Base-by-base conservation (phyloP, 2,113 vertebrate genomes). In the Osmerus mordax region DNA sequence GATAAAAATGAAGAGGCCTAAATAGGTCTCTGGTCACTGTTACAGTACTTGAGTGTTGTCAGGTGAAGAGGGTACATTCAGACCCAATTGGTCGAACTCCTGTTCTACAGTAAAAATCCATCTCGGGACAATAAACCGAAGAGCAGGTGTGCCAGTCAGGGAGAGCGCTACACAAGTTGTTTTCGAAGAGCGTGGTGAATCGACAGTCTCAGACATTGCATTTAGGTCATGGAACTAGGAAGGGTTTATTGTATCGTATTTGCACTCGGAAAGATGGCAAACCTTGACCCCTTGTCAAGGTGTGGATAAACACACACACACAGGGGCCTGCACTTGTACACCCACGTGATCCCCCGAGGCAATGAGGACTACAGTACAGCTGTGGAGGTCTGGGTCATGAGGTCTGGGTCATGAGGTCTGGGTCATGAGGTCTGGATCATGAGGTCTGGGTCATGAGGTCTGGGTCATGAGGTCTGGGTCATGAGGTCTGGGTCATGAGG, bases 141-240 rank as follows among this genome's bases (percentile, higher is more conserved):
- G 70, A 61, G 78, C 71, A 71, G 75, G 71, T 58, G 68, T 83
- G 82, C 83, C 82, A 87, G 83, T 80, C 58, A 67, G 69, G 6
- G 29, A 32, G 69, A 62, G 78, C 82, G 80, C 81, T 79, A 75
- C 65, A 68, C 54, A 29, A 56, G 71, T 67, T 83, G 69, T 23
- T 89, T 80, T 87, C 83, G 67, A 85, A 88, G 83, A 72, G 36
- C 52, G 73, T 59, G 72, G 71, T 70, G 75, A 86, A 82, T 87
- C 81, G 73, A 81, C 73, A 80, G 63, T 66, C 74, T 72, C 80
- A 77, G 7, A 4, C 78, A 67, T 71, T 83, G 77, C 78, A 81
- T 78, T 83, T 82, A 82, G 65, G 69, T 78, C 79, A 81, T 21
- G 77, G 74, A 81, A 85, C 36, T 41, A 76, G 65, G 69, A 32